A percentile compares a stretch with the other conserved stretches of the same genome.
Conservation (phyloP, 92 coral and sea anemone species). For the Montipora capitata region DNA sequence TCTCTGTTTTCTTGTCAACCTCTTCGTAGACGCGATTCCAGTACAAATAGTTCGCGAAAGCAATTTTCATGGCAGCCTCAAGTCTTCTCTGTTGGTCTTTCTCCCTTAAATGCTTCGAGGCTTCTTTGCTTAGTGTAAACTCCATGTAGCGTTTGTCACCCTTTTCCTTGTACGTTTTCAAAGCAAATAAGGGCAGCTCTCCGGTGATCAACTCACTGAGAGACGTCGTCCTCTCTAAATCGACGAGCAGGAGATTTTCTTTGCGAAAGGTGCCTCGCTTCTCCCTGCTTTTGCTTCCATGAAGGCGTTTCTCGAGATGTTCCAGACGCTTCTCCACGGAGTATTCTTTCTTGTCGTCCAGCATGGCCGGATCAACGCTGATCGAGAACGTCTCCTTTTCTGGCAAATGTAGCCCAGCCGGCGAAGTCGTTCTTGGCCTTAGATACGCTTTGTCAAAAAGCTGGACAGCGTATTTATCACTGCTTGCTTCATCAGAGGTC, state of each 20-base stretch:
- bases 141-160: slow-evolving; percentile 57
- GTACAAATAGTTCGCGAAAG: slow-evolving; percentile 82
- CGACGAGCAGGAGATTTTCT: slow-evolving; percentile 70
- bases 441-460: slow-evolving; percentile 41
- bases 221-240: slow-evolving; percentile 49
- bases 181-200: slow-evolving; percentile 67
- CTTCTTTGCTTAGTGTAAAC: slow-evolving; percentile 51
- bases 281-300: slow-evolving; percentile 59
- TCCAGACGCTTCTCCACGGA: slow-evolving; percentile 56
- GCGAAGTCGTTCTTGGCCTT: slow-evolving; percentile 48
- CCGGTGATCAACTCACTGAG: slow-evolving; percentile 52
- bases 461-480: slow-evolving; percentile 34
- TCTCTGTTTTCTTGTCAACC: slow-evolving; percentile 63
- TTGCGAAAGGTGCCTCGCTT: slow-evolving; percentile 71
- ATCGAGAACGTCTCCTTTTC: slow-evolving; percentile 47
- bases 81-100: slow-evolving; percentile 75
- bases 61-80: slow-evolving; percentile 82
- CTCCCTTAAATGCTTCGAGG: slow-evolving; percentile 53
- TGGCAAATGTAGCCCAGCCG: slow-evolving; percentile 39
- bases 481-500: slow-evolving; percentile 45
- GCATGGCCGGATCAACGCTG: slow-evolving; percentile 47
- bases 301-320: slow-evolving; percentile 53
- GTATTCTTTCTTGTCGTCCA: slow-evolving; percentile 60
- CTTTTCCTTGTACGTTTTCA: slow-evolving; percentile 59
- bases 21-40: slow-evolving; percentile 77